Evolutionary conservation across 2,888 invertebrate genomes (phyloP).

Genomic region (Siphonodentalium dalli): DNA sequence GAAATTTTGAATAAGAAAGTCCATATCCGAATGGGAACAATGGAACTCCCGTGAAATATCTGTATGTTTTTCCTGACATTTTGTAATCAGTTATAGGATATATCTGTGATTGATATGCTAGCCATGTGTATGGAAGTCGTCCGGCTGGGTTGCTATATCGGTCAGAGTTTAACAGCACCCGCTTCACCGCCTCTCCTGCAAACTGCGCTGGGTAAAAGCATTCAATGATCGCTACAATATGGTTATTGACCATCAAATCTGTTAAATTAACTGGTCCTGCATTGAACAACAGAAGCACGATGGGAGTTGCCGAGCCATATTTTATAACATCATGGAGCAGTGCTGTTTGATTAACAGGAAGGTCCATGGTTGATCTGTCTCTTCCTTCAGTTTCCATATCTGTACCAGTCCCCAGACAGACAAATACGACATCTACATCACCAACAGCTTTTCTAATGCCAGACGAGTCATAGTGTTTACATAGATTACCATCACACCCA

Average conservation of each 20-base stretch:
- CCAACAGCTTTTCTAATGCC: constrained; percentile 36
- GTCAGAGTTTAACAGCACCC: constrained; percentile 18
- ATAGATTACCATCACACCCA: constrained; percentile 47
- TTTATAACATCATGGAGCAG: constrained; percentile 42
- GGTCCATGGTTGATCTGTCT: constrained; percentile 44
- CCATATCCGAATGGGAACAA: constrained; percentile 52
- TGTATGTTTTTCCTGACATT: constrained; percentile 57
- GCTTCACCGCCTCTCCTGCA: constrained; percentile 40
- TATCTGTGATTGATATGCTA: constrained; percentile 31
- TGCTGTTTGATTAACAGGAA: constrained; percentile 53
- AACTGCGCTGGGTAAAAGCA: constrained; percentile 49
- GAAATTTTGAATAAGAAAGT: constrained; percentile 40
- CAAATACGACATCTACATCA: constrained; percentile 41
- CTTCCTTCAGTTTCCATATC: constrained; percentile 47
- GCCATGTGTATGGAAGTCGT: constrained; percentile 50
- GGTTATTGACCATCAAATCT: constrained; percentile 38
- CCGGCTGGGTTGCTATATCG: constrained; percentile 37
- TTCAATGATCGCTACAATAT: constrained; percentile 43
- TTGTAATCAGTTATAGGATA: constrained; percentile 39
- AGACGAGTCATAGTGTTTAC: constrained; percentile 34
- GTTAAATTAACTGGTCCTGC: constrained; percentile 58
- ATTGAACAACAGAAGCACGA: constrained; percentile 51
- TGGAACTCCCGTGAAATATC: constrained; percentile 47
- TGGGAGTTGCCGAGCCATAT: constrained; percentile 23
- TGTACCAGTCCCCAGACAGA: constrained; percentile 57